Base-by-base conservation (phyloP, 2,113 vertebrate genomes). In the Ceyx cyanopectus region DNA sequence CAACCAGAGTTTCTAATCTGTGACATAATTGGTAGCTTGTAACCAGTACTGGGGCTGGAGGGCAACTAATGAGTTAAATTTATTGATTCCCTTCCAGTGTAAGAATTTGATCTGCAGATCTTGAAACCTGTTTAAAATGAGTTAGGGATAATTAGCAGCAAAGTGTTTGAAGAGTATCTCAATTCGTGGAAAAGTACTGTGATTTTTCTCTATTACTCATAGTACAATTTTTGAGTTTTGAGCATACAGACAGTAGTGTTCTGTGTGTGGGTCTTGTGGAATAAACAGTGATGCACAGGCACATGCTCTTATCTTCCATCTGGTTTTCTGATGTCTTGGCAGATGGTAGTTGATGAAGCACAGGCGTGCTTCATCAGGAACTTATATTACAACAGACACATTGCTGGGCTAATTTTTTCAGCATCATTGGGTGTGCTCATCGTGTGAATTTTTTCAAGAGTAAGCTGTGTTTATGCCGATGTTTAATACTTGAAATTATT, bases 321-420 rank as follows among this genome's bases (percentile, higher is more conserved):
- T 95, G 77, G 60, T 85, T 90, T 94, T 84, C 79, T 94, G 76
- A 67, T 92, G 58, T 93, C 73, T 89, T 85, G 54, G 80, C 90
- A 93, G 82, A 53, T 48, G 51, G 51, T 69, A 43, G 9, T 80
- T 92, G 85, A 89, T 62, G 82, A 60, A 83, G 29, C 48, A 78
- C 79, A 73, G 13, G 24, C 87, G n/a, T 67, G 58, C 32, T 32
- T 32, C 32, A 32, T 32, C 32, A 32, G 32, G 82, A 80, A 58
- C 72, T 80, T 74, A 26, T 73, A 46, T 89, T 95, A 75, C 87
- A 96, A 7, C 88, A 93, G 83, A 58, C 3, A 2, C 48, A 2
- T 87, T 90, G 37, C 81, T 90, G 83, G 46, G 34, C 79, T 92
- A 16, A 67, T 81, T 88, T 74, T 73, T 92, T 51, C 34, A 79